Conservation (phyloP, 2,113 vertebrate genomes). For the Phalacrocorax pelagicus region DNA sequence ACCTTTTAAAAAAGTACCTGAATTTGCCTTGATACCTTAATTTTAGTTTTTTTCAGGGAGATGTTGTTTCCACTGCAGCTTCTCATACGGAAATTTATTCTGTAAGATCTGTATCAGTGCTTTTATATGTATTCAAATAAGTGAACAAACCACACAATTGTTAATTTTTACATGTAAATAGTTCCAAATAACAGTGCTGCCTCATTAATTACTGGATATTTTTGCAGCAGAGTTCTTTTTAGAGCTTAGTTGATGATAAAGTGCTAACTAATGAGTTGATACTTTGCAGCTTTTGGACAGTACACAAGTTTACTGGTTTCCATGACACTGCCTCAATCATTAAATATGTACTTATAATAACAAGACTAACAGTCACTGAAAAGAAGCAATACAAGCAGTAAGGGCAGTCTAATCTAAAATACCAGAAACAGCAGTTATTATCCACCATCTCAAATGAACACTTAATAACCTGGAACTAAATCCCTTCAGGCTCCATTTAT, state of each 20-base stretch:
- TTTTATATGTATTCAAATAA: not conserved
- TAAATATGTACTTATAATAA: slow-evolving; percentile 18
- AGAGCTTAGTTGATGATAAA: not conserved
- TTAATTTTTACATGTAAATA: not conserved
- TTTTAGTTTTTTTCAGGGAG: not conserved
- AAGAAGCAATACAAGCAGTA: slow-evolving; percentile 1
- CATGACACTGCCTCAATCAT: not conserved
- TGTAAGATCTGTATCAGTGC: not conserved
- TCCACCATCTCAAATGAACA: slow-evolving; percentile 50
- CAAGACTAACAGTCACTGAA: slow-evolving; percentile 1
- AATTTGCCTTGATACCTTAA: not conserved
- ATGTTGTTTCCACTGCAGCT: not conserved
- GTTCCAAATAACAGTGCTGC: not conserved
- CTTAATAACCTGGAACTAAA: slow-evolving; percentile 72
- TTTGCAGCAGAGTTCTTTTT: not conserved
- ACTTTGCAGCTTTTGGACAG: not conserved
- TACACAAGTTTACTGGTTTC: not conserved
- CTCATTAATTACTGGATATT: not conserved
- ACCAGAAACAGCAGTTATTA: slow-evolving; percentile 35
- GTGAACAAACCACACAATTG: not conserved
- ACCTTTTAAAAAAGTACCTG: not conserved
- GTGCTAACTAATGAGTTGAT: not conserved
- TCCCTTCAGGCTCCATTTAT: slow-evolving; percentile 61
- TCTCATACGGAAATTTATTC: not conserved
- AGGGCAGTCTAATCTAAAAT: slow-evolving; percentile 31